Percentiles rank a stretch among this genome's conserved stretches.
phyloP scores from a whole-genome alignment of 2,113 vertebrate species.

The Menura novaehollandiae region DNA sequence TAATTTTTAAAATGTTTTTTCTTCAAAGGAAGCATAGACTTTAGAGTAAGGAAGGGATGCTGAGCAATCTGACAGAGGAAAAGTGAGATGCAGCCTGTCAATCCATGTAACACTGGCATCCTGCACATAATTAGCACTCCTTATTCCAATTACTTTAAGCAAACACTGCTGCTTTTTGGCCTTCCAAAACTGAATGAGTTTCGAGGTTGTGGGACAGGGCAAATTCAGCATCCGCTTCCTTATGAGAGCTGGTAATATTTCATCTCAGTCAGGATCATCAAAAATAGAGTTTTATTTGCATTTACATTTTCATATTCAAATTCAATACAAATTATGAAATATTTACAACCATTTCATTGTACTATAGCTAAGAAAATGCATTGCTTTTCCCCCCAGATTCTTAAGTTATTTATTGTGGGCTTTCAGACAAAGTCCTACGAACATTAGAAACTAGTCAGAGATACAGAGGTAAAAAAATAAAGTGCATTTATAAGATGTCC shows the following conservation, averaged over 20 bases:
- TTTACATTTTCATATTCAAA: constrained; percentile 78
- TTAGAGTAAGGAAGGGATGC: neutral
- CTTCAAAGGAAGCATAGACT: neutral
- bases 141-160: neutral
- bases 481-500: constrained; percentile 73
- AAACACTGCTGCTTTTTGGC: neutral
- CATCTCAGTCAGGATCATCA: constrained; percentile 37
- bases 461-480: constrained; percentile 72
- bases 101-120: neutral
- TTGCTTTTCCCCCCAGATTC: constrained; percentile 59
- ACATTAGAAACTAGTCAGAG: constrained; percentile 60
- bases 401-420: constrained; percentile 29
- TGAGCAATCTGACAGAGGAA: neutral
- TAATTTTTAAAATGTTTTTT: neutral
- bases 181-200: neutral
- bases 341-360: constrained; percentile 74
- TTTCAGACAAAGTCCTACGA: constrained; percentile 54
- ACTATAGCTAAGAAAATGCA: constrained; percentile 56
- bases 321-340: constrained; percentile 75
- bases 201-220: neutral
- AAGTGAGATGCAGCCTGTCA: neutral
- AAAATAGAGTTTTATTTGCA: constrained; percentile 81
- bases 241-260: neutral
- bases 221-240: neutral
- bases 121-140: neutral